Conservation (phyloP, 2,797 vertebrate species). For the Anguilla anguilla region DNA sequence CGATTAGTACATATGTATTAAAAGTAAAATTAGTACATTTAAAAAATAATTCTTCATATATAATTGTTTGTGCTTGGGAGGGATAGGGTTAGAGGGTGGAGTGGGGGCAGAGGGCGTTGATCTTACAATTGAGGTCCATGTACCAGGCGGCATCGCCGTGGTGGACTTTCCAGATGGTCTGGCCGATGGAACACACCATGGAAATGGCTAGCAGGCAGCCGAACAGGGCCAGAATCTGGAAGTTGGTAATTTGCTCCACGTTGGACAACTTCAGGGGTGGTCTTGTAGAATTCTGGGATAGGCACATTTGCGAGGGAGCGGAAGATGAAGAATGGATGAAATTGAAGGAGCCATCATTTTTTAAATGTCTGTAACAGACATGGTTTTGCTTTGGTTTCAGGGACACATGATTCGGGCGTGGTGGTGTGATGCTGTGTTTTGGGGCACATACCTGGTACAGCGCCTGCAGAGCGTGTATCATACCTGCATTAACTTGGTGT, state of each 20-base stretch:
- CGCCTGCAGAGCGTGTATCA: not conserved
- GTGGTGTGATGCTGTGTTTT: conserved; percentile 83
- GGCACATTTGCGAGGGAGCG: not conserved
- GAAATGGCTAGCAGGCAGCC: conserved; percentile 97
- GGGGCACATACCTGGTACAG: not conserved
- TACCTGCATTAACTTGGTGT: conserved; percentile 99
- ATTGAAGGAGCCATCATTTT: not conserved
- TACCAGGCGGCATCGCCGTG: conserved; percentile 94
- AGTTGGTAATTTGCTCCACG: conserved; percentile 96
- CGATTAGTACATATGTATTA: no score
- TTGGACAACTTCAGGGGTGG: conserved; percentile 98
- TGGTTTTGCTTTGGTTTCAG: not conserved
- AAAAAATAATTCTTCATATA: no score
- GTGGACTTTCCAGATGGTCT: conserved; percentile 93
- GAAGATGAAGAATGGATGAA: conserved; percentile 64
- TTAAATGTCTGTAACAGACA: not conserved
- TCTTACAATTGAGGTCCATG: conserved; percentile 97
- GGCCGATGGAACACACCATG: conserved; percentile 92
- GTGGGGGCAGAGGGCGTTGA: conserved; percentile 30
- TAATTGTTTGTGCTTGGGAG: not conserved
- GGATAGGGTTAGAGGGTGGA: conserved; percentile 48
- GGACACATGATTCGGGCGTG: conserved; percentile 85
- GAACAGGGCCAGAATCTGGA: conserved; percentile 96
- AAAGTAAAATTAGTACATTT: no score
- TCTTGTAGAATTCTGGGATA: conserved; percentile 89